Base-by-base conservation (phyloP, 2,113 vertebrate genomes). In the Hiodon tergisus region DNA sequence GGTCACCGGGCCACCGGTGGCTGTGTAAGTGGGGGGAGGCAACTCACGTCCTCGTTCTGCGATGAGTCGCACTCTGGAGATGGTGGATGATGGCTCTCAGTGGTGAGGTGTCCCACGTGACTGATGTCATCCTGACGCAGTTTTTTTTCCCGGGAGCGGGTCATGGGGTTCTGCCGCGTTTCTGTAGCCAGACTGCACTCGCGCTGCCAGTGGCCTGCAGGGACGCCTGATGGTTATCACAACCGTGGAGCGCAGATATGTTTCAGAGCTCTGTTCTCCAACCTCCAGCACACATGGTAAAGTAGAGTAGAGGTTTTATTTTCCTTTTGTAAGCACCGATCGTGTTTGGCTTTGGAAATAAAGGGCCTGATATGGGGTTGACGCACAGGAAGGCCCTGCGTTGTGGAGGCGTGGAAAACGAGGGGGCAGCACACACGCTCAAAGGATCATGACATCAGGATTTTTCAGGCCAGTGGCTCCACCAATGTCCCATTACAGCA, bases 91-190 rank as follows among this genome's bases (percentile, higher is more conserved):
- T 9, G 3, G 63, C 11, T 10, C 63, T 10, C 31, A 11, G 9
- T 66, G 51, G 52, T 8, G 51, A 13, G 14, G 61, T 16, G n/a
- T 17, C 51, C 58, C 50, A 51, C 31, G 17, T 51, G 57, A 57
- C 5, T 10, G 65, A 31, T 17, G 7, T 4, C 58, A 59, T 58
- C 46, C 31, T 65, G 65, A 69, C 14, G 8, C 60, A 78, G 46
- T 75, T 16, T 75, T 16, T 55, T 63, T 60, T 9, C 10, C 65
- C 67, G 17, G 60, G 57, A 17, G 71, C 53, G 17, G 74, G 82
- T 84, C 57, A 72, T 50, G 51, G 72, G 69, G 79, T 84, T 83
- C 79, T 84, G 63, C 74, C 58, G 75, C 69, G 57, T 71, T 82
- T 73, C 71, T 52, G 1, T 8, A 72, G 70, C 78, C 75, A 71